Percentiles rank a stretch among this genome's conserved stretches.
phyloP scores from a whole-genome alignment of 2,797 vertebrate genomes.

The Neomorphus geoffroyi region DNA sequence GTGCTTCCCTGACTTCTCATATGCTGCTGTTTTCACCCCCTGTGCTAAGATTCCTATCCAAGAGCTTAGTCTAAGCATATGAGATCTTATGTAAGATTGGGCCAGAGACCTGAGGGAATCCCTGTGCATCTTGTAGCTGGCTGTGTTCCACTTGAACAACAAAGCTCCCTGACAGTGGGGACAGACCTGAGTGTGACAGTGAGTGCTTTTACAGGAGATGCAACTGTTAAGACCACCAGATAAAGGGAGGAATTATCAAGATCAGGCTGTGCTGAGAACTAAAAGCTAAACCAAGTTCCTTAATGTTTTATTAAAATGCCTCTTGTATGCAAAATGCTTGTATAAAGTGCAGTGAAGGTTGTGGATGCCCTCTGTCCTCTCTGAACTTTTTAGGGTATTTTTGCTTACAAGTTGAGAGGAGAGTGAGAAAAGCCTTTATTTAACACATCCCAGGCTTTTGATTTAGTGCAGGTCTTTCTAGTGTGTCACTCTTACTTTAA shows the following conservation, averaged over 20 bases:
- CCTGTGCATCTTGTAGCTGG: not conserved
- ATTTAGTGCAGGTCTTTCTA: accelerated
- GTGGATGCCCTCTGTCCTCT: not conserved
- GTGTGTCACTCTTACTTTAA: not conserved
- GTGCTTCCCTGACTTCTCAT: accelerated
- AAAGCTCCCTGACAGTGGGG: not conserved
- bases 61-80: not conserved
- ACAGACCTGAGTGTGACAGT: not conserved
- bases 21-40: not conserved
- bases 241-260: not conserved
- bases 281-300: not conserved
- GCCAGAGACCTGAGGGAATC: not conserved
- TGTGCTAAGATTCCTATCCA: not conserved
- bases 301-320: not conserved
- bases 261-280: not conserved
- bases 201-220: not conserved
- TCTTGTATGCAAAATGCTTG: not conserved
- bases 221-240: not conserved
- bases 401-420: not conserved
- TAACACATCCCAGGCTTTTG: not conserved
- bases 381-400: not conserved
- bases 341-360: not conserved
- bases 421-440: not conserved
- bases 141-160: not conserved
- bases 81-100: not conserved